A percentile compares a stretch with the other conserved stretches of the same genome.
These are phyloP conservation scores for Drosophila cardini DNA, from an alignment of 1,140 invertebrate species.

Conservation along the genomic window DNA sequence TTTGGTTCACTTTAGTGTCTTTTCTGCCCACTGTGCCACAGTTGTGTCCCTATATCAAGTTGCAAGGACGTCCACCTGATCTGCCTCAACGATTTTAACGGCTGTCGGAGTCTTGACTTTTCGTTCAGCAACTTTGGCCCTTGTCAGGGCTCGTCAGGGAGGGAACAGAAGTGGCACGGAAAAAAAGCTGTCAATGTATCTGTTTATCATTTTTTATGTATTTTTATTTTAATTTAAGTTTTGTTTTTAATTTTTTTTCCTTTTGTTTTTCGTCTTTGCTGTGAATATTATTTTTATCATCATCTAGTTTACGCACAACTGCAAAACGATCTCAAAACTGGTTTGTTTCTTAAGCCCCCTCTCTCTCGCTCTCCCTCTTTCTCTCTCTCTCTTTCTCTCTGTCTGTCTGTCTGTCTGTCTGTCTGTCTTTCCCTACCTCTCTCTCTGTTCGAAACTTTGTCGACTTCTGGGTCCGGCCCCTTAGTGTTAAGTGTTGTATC, in stretches of 20 bases:
- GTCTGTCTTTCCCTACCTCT: too few species aligned
- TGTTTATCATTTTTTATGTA: slow-evolving; percentile 22
- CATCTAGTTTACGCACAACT: slow-evolving; percentile 48
- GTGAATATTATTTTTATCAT: slow-evolving; percentile 22
- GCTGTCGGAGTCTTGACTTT: slow-evolving; percentile 8
- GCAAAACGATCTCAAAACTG: slow-evolving; percentile 27
- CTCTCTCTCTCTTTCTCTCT: neutral
- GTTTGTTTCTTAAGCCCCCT: slow-evolving; percentile 12
- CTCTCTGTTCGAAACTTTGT: neutral
- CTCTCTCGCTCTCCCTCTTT: neutral
- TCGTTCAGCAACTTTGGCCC: slow-evolving; percentile 14
- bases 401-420: neutral
- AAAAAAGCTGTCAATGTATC: slow-evolving; percentile 44
- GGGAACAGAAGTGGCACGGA: neutral
- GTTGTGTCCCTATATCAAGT: slow-evolving; percentile 13
- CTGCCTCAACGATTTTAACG: slow-evolving; percentile 47
- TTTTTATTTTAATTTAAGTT: slow-evolving; percentile 36
- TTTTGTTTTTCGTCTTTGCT: slow-evolving; percentile 6
- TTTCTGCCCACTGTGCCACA: slow-evolving; percentile 28
- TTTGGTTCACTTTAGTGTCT: too few species aligned
- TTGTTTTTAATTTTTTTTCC: neutral
- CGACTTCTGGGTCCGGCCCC: slow-evolving; percentile 23
- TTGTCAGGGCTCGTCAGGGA: neutral
- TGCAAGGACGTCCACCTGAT: slow-evolving; percentile 81
- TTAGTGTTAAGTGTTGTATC: slow-evolving; percentile 18